A percentile compares a stretch with the other conserved stretches of the same genome.
phyloP scores from a whole-genome alignment of 2,113 vertebrate species.

The Puntigrus tetrazona region DNA sequence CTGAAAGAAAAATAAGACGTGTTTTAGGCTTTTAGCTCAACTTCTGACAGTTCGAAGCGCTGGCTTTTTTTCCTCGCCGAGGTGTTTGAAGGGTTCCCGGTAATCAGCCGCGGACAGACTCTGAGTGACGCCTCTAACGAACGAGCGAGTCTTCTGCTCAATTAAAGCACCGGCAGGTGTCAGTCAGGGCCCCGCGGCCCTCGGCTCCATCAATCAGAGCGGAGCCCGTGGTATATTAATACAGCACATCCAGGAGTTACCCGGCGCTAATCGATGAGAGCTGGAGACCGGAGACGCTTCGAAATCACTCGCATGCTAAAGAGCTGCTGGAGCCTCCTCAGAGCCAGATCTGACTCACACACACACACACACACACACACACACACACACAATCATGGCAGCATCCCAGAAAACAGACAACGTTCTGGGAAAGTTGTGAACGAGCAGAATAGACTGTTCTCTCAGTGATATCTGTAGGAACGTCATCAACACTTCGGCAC shows the following conservation, averaged over 20 bases:
- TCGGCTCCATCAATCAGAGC: conserved; percentile 68
- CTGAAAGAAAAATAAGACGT: not conserved
- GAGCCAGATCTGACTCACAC: not conserved
- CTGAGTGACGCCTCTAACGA: not conserved
- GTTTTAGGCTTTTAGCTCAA: not conserved
- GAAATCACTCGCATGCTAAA: conserved; percentile 54
- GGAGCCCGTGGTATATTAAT: conserved; percentile 71
- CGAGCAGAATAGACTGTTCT: no score
- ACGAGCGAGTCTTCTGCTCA: conserved; percentile 1
- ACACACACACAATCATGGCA: not conserved
- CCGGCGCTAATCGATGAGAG: conserved; percentile 65
- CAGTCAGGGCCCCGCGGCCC: conserved; percentile 39
- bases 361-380: no score
- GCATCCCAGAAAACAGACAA: no score
- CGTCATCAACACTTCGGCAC: no score
- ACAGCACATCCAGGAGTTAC: conserved; percentile 67
- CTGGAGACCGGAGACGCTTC: conserved; percentile 50
- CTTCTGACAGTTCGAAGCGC: not conserved
- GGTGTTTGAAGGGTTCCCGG: not conserved
- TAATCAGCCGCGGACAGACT: conserved; percentile 8
- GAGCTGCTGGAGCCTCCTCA: not conserved
- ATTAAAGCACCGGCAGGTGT: not conserved
- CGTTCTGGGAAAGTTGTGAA: no score
- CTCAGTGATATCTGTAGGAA: no score
- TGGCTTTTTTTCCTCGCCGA: not conserved